Conservation (phyloP, 2,888 invertebrate species). For the Antheraea assamensis region DNA sequence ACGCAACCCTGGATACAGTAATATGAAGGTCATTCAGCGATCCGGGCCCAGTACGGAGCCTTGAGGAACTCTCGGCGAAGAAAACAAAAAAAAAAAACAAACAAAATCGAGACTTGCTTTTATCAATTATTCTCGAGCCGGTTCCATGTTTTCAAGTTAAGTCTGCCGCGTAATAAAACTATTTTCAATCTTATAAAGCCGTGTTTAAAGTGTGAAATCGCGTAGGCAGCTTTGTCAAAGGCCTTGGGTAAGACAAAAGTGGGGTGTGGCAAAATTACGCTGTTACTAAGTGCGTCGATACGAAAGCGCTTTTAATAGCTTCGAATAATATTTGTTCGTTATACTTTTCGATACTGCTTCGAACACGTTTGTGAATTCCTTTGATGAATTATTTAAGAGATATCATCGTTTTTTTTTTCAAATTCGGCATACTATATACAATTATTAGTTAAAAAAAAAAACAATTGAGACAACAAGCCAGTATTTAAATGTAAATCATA, state of each 20-base stretch:
- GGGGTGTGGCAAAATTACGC: slow-evolving; percentile 47
- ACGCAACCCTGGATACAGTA: slow-evolving; percentile 20
- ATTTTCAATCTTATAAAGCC: slow-evolving; percentile 2
- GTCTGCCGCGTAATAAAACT: neutral
- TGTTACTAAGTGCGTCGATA: slow-evolving; percentile 53
- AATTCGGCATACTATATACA: neutral
- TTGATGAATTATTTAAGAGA: neutral
- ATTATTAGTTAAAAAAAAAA: neutral
- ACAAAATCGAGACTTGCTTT: slow-evolving; percentile 15
- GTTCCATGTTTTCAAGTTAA: slow-evolving; percentile 11
- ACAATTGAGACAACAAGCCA: neutral
- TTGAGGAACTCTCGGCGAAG: slow-evolving; percentile 31
- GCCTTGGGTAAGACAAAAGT: slow-evolving; percentile 57
- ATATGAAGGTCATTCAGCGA: slow-evolving; percentile 28
- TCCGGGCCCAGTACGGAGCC: slow-evolving; percentile 32
- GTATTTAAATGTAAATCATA: neutral
- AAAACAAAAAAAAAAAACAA: slow-evolving; percentile 4
- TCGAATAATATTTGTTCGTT: slow-evolving; percentile 20
- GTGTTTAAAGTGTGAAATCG: slow-evolving; percentile 11
- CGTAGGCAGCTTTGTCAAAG: slow-evolving; percentile 38
- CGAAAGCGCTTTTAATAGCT: slow-evolving; percentile 24
- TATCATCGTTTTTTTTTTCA: neutral
- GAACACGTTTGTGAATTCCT: neutral
- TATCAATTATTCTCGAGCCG: slow-evolving; percentile 22
- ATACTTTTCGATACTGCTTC: slow-evolving; percentile 14